Conservation (phyloP, 2,113 vertebrate species). For the Ictalurus punctatus region DNA sequence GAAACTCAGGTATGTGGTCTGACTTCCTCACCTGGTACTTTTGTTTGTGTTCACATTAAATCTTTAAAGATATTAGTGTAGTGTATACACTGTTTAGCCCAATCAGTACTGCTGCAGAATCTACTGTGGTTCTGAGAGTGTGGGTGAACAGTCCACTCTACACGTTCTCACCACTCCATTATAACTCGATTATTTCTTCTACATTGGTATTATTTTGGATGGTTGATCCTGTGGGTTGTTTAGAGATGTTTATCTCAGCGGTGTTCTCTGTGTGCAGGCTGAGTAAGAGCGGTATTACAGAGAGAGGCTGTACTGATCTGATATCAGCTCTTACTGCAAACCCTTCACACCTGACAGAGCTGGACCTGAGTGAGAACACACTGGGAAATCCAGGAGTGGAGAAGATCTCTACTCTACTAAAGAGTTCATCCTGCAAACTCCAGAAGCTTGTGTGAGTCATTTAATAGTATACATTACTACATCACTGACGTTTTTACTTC, state of each 20-base stretch:
- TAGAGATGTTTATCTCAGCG: neutral
- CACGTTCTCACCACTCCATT: neutral
- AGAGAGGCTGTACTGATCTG: neutral
- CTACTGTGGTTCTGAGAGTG: neutral
- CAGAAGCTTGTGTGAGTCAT: neutral
- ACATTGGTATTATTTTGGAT: neutral
- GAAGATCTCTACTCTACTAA: neutral
- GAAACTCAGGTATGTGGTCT: neutral
- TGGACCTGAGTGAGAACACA: slow-evolving; percentile 5
- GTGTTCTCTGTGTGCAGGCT: slow-evolving; percentile 13
- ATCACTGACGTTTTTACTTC: neutral
- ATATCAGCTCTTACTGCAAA: slow-evolving; percentile 10
- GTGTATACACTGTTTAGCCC: neutral
- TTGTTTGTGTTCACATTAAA: neutral
- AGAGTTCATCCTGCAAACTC: neutral
- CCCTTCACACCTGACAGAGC: slow-evolving; percentile 6
- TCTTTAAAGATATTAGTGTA: neutral
- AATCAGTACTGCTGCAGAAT: slow-evolving; percentile 7
- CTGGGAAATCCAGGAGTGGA: neutral
- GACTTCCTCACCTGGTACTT: neutral
- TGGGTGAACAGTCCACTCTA: neutral
- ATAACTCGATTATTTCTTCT: neutral
- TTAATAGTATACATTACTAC: neutral
- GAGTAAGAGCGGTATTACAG: neutral
- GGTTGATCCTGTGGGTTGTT: neutral